Evolutionary conservation across 1,140 invertebrate genomes (phyloP).

Genomic region (Saccostrea echinata): DNA sequence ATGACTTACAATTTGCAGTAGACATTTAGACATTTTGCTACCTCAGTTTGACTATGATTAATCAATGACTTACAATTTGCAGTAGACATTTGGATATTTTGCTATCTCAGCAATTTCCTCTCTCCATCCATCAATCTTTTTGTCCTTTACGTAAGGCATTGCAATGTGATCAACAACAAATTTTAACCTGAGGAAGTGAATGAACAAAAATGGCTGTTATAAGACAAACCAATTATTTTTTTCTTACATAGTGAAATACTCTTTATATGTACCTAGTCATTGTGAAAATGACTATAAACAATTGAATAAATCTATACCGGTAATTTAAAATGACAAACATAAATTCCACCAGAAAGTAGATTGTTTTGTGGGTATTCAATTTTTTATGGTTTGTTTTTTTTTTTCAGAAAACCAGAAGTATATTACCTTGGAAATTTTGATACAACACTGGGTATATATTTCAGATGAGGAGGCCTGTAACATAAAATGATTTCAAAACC

Average conservation of each 20-base stretch:
- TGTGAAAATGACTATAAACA: too few relatives aligned
- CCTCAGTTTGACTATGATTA: too few relatives aligned
- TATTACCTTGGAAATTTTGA: slow-evolving; percentile 56
- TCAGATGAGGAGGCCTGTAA: slow-evolving; percentile 54
- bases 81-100: slow-evolving; percentile 57
- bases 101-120: slow-evolving; percentile 57
- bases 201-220: not conserved
- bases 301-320: too few relatives aligned
- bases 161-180: slow-evolving; percentile 58
- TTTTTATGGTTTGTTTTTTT: too few relatives aligned
- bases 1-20: not conserved
- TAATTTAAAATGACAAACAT: too few relatives aligned
- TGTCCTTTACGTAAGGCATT: slow-evolving; percentile 53
- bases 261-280: too few relatives aligned
- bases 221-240: too few relatives aligned
- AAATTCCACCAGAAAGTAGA: too few relatives aligned
- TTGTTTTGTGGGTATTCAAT: too few relatives aligned
- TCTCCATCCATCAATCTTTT: slow-evolving; percentile 52
- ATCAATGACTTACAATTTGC: slow-evolving; percentile 59
- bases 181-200: slow-evolving; percentile 41
- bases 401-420: too few relatives aligned
- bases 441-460: slow-evolving; percentile 51
- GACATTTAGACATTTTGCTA: not conserved
- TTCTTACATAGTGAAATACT: too few relatives aligned
- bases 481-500: not conserved